These are phyloP conservation scores for Baronia brevicornis DNA, from an alignment of 2,888 invertebrate genomes.

Conservation along the genomic window DNA sequence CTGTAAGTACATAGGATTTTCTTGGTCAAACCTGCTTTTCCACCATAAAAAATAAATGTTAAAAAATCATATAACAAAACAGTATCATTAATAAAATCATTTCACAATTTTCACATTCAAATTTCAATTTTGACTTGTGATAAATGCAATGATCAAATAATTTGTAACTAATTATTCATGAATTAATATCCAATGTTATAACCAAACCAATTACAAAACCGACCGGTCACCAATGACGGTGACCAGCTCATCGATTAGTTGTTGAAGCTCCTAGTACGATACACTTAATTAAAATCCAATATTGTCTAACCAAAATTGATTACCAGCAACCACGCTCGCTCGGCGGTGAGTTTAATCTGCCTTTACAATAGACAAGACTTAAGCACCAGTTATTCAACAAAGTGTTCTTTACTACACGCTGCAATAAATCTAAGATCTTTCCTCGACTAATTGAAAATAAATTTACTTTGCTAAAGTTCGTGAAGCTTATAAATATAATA, in stretches of 20 bases:
- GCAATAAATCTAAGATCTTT: too few species aligned
- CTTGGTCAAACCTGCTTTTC: too few species aligned
- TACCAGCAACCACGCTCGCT: constrained; percentile 45
- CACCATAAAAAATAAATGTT: too few species aligned
- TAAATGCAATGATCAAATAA: too few species aligned
- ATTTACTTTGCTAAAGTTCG: too few species aligned
- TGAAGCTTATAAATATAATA: too few species aligned
- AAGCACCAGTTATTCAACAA: constrained; percentile 26
- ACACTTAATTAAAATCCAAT: constrained; percentile 74
- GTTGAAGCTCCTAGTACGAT: constrained; percentile 42
- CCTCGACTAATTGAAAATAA: too few species aligned
- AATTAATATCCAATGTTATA: constrained; percentile 28
- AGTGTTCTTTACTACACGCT: constrained; percentile 23
- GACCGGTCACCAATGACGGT: constrained; percentile 37
- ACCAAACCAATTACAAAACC: constrained; percentile 36
- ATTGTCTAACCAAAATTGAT: constrained; percentile 74
- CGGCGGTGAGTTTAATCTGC: constrained; percentile 30
- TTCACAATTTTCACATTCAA: too few species aligned
- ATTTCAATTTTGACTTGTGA: too few species aligned
- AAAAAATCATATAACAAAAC: too few species aligned
- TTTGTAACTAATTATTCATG: constrained; percentile 11
- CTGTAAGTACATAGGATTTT: too few species aligned
- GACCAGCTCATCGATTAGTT: constrained; percentile 47
- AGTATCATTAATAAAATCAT: too few species aligned
- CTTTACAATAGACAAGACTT: constrained; percentile 29